Conservation (phyloP, 2,888 invertebrate genomes). For the Lasioglossum marginatum region DNA sequence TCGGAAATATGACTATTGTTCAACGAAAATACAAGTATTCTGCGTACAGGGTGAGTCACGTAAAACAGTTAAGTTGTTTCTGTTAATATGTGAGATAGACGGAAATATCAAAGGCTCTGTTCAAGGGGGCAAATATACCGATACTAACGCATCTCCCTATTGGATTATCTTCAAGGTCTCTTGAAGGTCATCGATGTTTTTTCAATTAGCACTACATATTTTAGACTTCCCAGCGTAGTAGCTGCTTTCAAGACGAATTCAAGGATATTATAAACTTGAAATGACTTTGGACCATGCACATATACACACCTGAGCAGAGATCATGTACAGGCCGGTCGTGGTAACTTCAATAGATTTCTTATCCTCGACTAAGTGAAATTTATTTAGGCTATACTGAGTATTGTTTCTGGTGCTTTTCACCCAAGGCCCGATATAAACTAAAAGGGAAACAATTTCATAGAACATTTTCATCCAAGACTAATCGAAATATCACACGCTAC, state of each 20-base stretch:
- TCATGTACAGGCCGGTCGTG: constrained; percentile 80
- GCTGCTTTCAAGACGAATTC: not conserved
- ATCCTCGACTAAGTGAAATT: constrained; percentile 81
- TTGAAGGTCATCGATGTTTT: not conserved
- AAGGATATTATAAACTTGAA: not conserved
- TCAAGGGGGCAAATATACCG: not conserved
- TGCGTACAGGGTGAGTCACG: not conserved
- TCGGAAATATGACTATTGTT: not conserved
- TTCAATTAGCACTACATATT: not conserved
- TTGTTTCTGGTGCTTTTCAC: constrained; percentile 76
- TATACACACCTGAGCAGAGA: constrained; percentile 79
- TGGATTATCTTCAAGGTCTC: not conserved
- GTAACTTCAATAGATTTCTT: constrained; percentile 81
- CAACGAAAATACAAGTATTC: not conserved
- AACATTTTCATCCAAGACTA: not conserved
- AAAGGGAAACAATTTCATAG: not conserved
- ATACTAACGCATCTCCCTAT: not conserved
- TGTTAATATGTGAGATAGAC: not conserved
- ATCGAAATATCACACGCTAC: not conserved
- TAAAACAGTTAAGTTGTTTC: not conserved
- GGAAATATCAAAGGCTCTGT: not conserved
- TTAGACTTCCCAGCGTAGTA: not conserved
- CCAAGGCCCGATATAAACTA: constrained; percentile 81
- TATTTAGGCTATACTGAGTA: constrained; percentile 78
- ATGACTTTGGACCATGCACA: not conserved